phyloP scores from a whole-genome alignment of 2,797 vertebrate species.

The Cyclura pinguis region DNA sequence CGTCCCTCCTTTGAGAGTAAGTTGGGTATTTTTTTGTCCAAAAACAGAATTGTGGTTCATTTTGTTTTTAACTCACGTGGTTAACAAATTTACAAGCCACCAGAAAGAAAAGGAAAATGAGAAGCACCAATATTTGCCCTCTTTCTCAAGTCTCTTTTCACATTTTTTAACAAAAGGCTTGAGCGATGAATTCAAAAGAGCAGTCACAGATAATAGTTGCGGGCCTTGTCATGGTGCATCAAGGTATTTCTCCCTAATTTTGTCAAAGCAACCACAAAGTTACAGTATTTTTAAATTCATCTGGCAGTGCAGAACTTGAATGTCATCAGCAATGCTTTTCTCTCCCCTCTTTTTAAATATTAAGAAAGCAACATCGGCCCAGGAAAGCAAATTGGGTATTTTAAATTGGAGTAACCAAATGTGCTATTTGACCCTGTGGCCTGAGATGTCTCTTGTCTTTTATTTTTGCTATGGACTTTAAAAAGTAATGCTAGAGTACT shows the following conservation, averaged over 20 bases:
- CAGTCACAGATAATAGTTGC: constrained; percentile 61
- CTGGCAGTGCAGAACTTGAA: constrained; percentile 39
- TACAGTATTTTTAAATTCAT: constrained; percentile 60
- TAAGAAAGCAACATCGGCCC: constrained; percentile 56
- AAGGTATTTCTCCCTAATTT: constrained; percentile 60
- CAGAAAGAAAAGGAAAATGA: constrained; percentile 50
- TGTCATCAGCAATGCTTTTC: constrained; percentile 40
- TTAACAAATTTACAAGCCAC: constrained; percentile 56
- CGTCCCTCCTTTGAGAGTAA: constrained; percentile 91
- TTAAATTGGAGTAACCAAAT: not conserved
- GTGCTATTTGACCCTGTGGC: too few species aligned
- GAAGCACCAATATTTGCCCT: constrained; percentile 60
- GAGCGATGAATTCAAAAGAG: constrained; percentile 29
- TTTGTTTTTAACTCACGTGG: constrained; percentile 47
- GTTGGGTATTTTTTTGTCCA: constrained; percentile 58
- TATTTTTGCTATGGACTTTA: not conserved
- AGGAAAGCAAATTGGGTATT: too few species aligned
- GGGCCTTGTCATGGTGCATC: constrained; percentile 58
- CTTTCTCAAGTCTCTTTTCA: constrained; percentile 44
- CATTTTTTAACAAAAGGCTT: constrained; percentile 38
- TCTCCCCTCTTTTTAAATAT: constrained; percentile 15
- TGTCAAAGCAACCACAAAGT: constrained; percentile 57
- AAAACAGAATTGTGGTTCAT: constrained; percentile 69
- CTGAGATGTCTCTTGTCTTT: rapidly evolving
- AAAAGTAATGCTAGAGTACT: too few species aligned